Evolutionary conservation across 2,113 vertebrate genomes (phyloP).

Genomic region (Lampris incognitus): DNA sequence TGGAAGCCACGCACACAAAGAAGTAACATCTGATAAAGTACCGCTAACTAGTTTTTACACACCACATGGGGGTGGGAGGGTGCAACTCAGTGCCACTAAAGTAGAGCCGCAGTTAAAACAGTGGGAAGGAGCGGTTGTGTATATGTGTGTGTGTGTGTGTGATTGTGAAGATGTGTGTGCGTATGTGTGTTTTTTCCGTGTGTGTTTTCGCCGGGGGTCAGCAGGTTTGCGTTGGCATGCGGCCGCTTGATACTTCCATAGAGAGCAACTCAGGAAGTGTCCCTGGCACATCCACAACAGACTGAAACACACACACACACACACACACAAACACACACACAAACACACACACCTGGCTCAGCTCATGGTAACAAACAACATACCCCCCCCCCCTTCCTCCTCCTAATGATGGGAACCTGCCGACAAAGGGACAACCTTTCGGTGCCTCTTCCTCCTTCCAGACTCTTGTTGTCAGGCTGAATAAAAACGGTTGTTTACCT

Average conservation of each 20-base stretch:
- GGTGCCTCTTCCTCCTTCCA: too few relatives aligned
- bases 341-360: constrained; percentile 18
- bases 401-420: too few relatives aligned
- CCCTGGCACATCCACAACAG: constrained; percentile 61
- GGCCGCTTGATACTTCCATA: constrained; percentile 62
- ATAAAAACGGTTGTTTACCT: too few relatives aligned
- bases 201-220: constrained; percentile 68
- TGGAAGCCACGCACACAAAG: constrained; percentile 48
- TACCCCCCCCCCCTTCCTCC: not conserved
- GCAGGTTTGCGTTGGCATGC: constrained; percentile 70
- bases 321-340: constrained; percentile 27
- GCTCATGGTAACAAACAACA: not conserved
- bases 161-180: not conserved
- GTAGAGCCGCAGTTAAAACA: constrained; percentile 11
- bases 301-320: constrained; percentile 56
- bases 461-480: too few relatives aligned
- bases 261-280: constrained; percentile 73
- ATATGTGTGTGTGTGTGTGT: constrained; percentile 30
- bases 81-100: not conserved
- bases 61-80: too few relatives aligned
- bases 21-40: constrained; percentile 52
- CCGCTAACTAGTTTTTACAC: not conserved
- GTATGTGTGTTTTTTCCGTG: constrained; percentile 40
- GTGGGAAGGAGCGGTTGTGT: not conserved
- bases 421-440: too few relatives aligned